Conservation (phyloP, 2,797 vertebrate genomes). For the Acrossocheilus fasciatus region DNA sequence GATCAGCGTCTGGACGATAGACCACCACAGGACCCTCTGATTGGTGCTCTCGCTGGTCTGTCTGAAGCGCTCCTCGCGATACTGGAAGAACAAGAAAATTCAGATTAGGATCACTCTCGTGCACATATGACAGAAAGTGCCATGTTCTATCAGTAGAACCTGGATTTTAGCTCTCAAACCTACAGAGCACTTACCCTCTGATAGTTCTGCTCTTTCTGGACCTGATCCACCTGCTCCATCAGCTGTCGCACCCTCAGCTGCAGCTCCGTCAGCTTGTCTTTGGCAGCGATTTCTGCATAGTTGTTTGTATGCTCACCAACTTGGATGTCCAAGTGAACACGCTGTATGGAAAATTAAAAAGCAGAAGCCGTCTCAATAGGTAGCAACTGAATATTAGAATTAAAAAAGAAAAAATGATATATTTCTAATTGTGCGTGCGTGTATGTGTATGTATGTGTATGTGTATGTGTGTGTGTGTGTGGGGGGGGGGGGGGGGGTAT, state of each 20-base stretch:
- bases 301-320: constrained; percentile 93
- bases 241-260: constrained; percentile 90
- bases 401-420: too few relatives aligned
- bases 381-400: not conserved
- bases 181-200: constrained; percentile 81
- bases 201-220: constrained; percentile 96
- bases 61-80: constrained; percentile 92
- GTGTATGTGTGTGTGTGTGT: too few relatives aligned
- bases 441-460: too few relatives aligned
- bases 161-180: not conserved
- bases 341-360: constrained; percentile 70
- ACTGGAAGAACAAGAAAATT: constrained; percentile 71
- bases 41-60: constrained; percentile 95
- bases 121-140: not conserved
- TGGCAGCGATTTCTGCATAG: constrained; percentile 92
- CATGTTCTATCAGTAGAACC: not conserved
- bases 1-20: constrained; percentile 93
- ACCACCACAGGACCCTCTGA: constrained; percentile 94
- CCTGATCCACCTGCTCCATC: constrained; percentile 93
- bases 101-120: not conserved
- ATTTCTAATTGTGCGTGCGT: too few relatives aligned
- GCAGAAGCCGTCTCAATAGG: not conserved
- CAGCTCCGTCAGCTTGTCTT: constrained; percentile 91
- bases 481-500: too few relatives aligned
- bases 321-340: constrained; percentile 92